Conservation (phyloP, 2,797 vertebrate species). For the Fistularia tabacaria region DNA sequence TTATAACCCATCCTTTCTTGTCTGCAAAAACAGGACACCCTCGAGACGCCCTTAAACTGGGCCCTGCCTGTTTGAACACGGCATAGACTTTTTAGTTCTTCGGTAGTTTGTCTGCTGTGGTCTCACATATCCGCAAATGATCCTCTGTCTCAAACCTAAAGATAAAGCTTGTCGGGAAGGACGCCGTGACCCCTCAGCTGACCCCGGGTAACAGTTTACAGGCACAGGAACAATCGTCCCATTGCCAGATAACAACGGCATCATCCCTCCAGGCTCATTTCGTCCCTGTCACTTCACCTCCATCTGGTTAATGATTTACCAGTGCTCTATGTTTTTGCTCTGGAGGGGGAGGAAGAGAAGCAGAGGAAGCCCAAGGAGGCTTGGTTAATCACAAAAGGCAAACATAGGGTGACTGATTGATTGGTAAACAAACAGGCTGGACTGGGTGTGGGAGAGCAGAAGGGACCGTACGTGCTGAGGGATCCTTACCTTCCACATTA, state of each 20-base stretch:
- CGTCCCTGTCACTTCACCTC: constrained; percentile 67
- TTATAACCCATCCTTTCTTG: constrained; percentile 13
- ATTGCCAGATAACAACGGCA: constrained; percentile 64
- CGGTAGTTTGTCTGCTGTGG: constrained; percentile 13
- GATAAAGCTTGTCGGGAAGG: constrained; percentile 48
- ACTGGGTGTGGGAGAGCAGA: constrained; percentile 38
- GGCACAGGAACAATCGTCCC: constrained; percentile 66
- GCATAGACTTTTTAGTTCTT: background rate
- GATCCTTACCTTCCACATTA: constrained; percentile 55
- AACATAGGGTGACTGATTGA: constrained; percentile 70
- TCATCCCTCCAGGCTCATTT: constrained; percentile 69
- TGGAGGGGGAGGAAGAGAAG: constrained; percentile 27
- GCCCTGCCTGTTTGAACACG: no score
- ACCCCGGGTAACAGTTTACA: constrained; percentile 66
- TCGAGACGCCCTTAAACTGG: no score
- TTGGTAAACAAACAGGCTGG: constrained; percentile 67
- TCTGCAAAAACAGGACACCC: constrained; percentile 6
- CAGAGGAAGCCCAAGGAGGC: constrained; percentile 36
- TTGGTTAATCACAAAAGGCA: constrained; percentile 68
- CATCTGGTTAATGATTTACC: constrained; percentile 77
- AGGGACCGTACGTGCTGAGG: constrained; percentile 11
- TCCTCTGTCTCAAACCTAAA: constrained; percentile 40
- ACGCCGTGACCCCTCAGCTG: constrained; percentile 63
- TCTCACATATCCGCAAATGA: constrained; percentile 51
- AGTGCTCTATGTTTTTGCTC: constrained; percentile 42